Base-by-base conservation (phyloP, 2,113 vertebrate species). In the Capreolus pygargus region DNA sequence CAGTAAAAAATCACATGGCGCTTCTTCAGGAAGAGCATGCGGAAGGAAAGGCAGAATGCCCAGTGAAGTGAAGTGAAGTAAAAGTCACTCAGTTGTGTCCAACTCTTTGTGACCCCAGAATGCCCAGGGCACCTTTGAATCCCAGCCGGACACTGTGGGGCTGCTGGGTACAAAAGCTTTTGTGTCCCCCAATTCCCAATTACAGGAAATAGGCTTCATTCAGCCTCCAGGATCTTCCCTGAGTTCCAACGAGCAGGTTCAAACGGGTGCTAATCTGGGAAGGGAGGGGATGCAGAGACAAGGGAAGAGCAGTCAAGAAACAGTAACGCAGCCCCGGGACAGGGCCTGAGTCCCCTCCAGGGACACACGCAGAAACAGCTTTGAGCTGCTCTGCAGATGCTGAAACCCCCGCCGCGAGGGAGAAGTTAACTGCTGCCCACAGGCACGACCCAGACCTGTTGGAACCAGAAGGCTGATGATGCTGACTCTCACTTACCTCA, bases 171-270 rank as follows among this genome's bases (percentile, higher is more conserved):
- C 43, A 5, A 47, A 79, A 79, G 76, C 0, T 16, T 79, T 79
- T 30, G 76, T 11, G 15, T 47, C 15, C 27, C 4, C 15, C 43
- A 30, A 1, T 12, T 81, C 47, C 52, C 8, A 0, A 11, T 52
- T 81, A 50, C 16, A 79, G 45, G 45, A 81, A 52, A 52, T 19
- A 12, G 78, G 17, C 47, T 81, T 81, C 47, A n/a, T 50, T 81
- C 30, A 81, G 30, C 78, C 30, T 33, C 45, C 5, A 33, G 1
- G 9, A 81, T 50, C 78, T 81, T 81, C 10, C 10, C 47, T 81
- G 45, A 81, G 28, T 81, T 52, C 19, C 78, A 81, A 21, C 9
- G 2, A 30, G 27, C 43, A 30, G 27, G 47, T 81, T 52, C 47
- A 33, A 81, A 52, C 1, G 30, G 28, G 4, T 12, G 9, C 16